Base-by-base conservation (phyloP, 2,113 vertebrate species). In the Monopterus albus region DNA sequence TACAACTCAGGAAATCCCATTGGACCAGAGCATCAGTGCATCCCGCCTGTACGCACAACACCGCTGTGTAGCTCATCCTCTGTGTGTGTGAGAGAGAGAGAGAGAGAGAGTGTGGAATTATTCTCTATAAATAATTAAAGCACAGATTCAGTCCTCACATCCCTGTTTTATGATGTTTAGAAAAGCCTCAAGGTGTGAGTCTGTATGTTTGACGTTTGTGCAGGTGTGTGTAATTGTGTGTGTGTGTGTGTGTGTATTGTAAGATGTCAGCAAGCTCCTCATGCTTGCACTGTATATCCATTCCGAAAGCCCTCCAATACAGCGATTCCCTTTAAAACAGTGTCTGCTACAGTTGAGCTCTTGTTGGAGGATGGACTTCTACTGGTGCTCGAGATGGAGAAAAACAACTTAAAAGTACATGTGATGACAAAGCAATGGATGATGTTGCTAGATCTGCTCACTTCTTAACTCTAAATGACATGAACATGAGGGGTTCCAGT, bases 1-100 rank as follows among this genome's bases (percentile, higher is more conserved):
- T 87, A 74, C 86, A 89, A 88, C 91, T 93, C 91, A 92, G 91
- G 91, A 92, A 91, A 81, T 84, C 76, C 74, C 79, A 84, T 82
- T 49, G 79, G 84, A 78, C 72, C 73, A 77, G 79, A 83, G 72
- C 72, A 75, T 81, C 68, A 56, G 28, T 29, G 67, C 81, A 80
- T 84, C 67, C 64, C 47, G 11, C 58, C 73, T 42, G 7, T 75
- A 39, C 26, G 11, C 80, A 84, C 42, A 60, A 51, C 64, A 47
- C 28, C 46, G 31, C 38, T 55, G n/a, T 6, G 21, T n/a, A 46
- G 43, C 14, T 71, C 73, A 58, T 58, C 51, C 43, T 13, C 50
- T 4, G 14, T 62, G 33, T 45, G 46, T 15, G 23, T 26, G n/a
- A 26, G 33, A 60, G 35, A 18, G 51, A 6, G 52, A 25, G 57